Evolutionary conservation across 2,797 vertebrate genomes (phyloP), one percentile per base, ranked within the genome.

Genomic region (Pangasius krempfi): DNA sequence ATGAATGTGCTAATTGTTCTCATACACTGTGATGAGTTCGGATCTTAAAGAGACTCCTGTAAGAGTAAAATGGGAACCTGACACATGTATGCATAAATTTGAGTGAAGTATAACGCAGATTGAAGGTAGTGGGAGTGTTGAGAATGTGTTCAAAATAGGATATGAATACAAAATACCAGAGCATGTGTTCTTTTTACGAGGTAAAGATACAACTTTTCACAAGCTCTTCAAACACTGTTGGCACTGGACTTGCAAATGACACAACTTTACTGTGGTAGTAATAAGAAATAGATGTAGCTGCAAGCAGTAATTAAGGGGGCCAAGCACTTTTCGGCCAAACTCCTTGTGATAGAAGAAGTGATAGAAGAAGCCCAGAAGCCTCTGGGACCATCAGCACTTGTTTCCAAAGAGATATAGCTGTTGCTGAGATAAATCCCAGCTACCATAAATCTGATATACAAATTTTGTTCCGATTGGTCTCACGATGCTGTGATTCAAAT

Each of bases 201-300:
- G 9, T 47, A 25, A 75, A 25, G 44, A 27, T 47, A n/a, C 7
- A 78, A 78, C 47, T 47, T 25, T 75, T 75, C 40, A 27, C 8
- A 22, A 27, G 73, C 73, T 73, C 37, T 25, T 25, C 25, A 27
- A 73, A 47, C 10, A 47, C 4, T 52, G 27, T n/a, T 30, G 20
- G 4, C 22, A 73, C 20, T 0, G 70, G 18, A 73, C 25, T 25
- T 44, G 70, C 70, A 22, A 70, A 70, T 3, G 30, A 68, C 13
- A 44, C 20, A 16, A 52, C 47, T n/a, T 50, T 78, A n/a, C 25
- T 78, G 5, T 0, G 10, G 13, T 52, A n/a, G 10, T 20, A 20
- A 54, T 79, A 79, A 78, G n/a, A 50, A 76, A 76, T 76, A n/a
- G 40, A 75, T 76, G 50, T 52, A n/a, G 75, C 25, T 78, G 75